phyloP scores from a whole-genome alignment of 2,888 invertebrate genomes.

The Ophonus ardosiacus region DNA sequence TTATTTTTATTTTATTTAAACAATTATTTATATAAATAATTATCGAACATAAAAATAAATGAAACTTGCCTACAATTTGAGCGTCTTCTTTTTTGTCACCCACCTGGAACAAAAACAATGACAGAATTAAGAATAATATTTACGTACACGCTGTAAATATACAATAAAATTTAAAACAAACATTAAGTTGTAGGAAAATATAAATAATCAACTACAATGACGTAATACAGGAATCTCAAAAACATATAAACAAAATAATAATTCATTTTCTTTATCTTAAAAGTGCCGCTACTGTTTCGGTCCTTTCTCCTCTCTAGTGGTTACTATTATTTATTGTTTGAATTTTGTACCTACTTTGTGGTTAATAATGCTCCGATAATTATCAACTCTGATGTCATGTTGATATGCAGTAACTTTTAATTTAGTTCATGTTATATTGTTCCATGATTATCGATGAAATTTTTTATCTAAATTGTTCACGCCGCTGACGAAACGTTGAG shows the following conservation, averaged over 20 bases:
- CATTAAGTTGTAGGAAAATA: not conserved
- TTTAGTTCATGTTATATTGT: not conserved
- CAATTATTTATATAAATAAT: too few species aligned
- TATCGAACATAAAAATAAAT: not conserved
- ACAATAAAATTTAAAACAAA: not conserved
- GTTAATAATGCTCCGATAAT: not conserved
- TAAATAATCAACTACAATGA: not conserved
- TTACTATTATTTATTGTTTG: too few species aligned
- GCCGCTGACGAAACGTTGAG: slow-evolving; percentile 25
- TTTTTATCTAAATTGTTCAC: not conserved
- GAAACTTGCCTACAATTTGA: slow-evolving; percentile 7
- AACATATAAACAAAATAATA: not conserved
- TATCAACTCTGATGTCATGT: slow-evolving; percentile 5
- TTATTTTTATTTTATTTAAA: too few species aligned
- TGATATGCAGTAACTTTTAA: not conserved
- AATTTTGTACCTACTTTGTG: not conserved
- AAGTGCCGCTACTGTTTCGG: not conserved
- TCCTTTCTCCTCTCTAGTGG: not conserved
- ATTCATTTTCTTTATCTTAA: not conserved
- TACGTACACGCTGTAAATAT: not conserved
- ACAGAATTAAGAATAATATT: not conserved
- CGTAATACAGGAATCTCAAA: not conserved
- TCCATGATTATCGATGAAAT: slow-evolving; percentile 8
- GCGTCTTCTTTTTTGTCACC: not conserved
- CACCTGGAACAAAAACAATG: slow-evolving; percentile 27